Base-by-base conservation (phyloP, 2,797 vertebrate genomes). In the Danio aesculapii region DNA sequence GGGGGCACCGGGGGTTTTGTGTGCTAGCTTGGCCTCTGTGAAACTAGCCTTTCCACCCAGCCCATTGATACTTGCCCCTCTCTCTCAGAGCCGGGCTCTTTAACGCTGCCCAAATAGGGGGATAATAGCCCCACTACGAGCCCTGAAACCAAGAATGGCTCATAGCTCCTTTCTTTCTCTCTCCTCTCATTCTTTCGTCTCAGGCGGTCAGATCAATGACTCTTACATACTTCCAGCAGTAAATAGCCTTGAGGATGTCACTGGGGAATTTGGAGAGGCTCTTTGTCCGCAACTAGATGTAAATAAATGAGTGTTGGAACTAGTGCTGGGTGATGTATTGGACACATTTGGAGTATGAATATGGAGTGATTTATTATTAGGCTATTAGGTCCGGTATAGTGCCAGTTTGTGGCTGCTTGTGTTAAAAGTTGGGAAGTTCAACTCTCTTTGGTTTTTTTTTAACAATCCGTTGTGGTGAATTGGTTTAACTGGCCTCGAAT, bases 61-160 rank as follows among this genome's bases (percentile, higher is more conserved):
- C 79, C 80, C 50, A 84, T 80, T 86, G 83, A 84, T 79, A 77
- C 72, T 79, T 69, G 73, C 79, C 68, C 82, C 79, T 39, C 71
- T 75, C 77, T 75, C 77, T 70, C 52, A 66, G 64, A 77, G 76
- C 64, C 21, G 75, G 69, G 75, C 67, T 81, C 75, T 76, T 77
- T 81, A 84, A 73, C 74, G 39, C 81, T 69, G 74, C 84, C 81
- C 70, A 76, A 83, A 83, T 70, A 75, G 73, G 67, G 71, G 76
- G 82, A 84, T 79, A 84, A 84, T 76, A 82, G 79, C 62, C 75
- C 53, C 50, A 50, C 82, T 72, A 79, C 72, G 66, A 80, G 72
- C 59, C 72, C 82, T 71, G 52, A 63, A 81, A 72, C 49, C 62
- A 77, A 78, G 79, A 81, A 81, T 81, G 59, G 78, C 47, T 81